A percentile compares a stretch with the other conserved stretches of the same genome.
Conservation (phyloP, 1,140 invertebrate species). For the Lordiphosa stackelbergi region DNA sequence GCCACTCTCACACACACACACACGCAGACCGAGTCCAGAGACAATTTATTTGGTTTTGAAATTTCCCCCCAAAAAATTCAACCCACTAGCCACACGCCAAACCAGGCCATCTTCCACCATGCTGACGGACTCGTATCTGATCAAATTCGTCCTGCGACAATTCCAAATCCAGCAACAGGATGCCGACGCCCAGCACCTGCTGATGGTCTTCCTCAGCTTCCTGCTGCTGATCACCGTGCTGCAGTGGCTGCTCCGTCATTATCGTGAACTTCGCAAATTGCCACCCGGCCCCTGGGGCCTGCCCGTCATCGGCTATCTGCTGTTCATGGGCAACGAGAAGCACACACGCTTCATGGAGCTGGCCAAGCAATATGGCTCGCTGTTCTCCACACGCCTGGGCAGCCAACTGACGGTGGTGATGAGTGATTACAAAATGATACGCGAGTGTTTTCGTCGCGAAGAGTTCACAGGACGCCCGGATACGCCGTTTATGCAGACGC, state of each 20-base stretch:
- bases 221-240: conserved; percentile 77
- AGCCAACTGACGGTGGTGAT: conserved; percentile 89
- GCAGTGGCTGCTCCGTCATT: conserved; percentile 78
- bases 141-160: conserved; percentile 67
- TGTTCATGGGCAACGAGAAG: conserved; percentile 85
- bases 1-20: neutral
- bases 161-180: conserved; percentile 54
- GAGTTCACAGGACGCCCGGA: conserved; percentile 91
- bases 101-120: conserved; percentile 24
- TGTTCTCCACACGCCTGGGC: conserved; percentile 87
- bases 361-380: conserved; percentile 85
- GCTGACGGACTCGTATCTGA: conserved; percentile 68
- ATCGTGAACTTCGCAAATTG: conserved; percentile 79
- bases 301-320: conserved; percentile 89
- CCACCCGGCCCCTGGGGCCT: conserved; percentile 92
- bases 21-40: conserved; percentile 5
- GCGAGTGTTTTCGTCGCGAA: conserved; percentile 89
- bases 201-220: conserved; percentile 80
- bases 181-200: conserved; percentile 63
- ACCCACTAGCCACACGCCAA: too few species aligned
- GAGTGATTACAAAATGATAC: conserved; percentile 89
- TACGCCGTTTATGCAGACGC: conserved; percentile 89
- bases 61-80: too few species aligned
- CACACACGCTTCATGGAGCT: conserved; percentile 88
- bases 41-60: neutral